A percentile compares a stretch with the other conserved stretches of the same genome.
phyloP scores from a whole-genome alignment of 2,888 invertebrate genomes.

The Leptodirus hochenwartii region DNA sequence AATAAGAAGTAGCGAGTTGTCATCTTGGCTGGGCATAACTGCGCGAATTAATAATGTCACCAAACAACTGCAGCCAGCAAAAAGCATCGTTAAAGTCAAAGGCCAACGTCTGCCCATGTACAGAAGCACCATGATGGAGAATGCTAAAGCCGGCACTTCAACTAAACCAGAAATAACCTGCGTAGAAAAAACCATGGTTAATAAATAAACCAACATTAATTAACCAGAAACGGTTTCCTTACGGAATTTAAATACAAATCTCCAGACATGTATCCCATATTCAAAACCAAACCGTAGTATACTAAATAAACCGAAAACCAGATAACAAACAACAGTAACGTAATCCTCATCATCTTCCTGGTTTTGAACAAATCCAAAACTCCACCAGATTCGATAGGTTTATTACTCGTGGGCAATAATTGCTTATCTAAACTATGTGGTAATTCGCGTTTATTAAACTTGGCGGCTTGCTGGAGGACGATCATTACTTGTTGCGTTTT shows the following conservation, averaged over 20 bases:
- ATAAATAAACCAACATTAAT: neutral
- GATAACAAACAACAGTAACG: slow-evolving; percentile 48
- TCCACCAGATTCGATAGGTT: slow-evolving; percentile 27
- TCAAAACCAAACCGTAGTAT: slow-evolving; percentile 59
- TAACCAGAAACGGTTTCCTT: slow-evolving; percentile 16
- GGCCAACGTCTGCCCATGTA: slow-evolving; percentile 57
- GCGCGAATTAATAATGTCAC: slow-evolving; percentile 32
- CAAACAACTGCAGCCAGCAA: slow-evolving; percentile 51
- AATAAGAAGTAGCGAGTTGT: slow-evolving; percentile 48
- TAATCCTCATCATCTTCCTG: slow-evolving; percentile 41
- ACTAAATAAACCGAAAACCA: slow-evolving; percentile 66
- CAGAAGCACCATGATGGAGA: slow-evolving; percentile 56
- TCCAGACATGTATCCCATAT: slow-evolving; percentile 55
- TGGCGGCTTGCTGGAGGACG: slow-evolving; percentile 45
- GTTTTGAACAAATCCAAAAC: slow-evolving; percentile 49
- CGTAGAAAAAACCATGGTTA: slow-evolving; percentile 12
- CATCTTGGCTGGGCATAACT: slow-evolving; percentile 30
- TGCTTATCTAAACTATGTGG: slow-evolving; percentile 53
- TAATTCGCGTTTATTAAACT: slow-evolving; percentile 41
- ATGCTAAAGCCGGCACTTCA: slow-evolving; percentile 59
- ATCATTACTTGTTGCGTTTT: slow-evolving; percentile 47
- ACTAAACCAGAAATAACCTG: slow-evolving; percentile 50
- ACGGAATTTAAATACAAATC: slow-evolving; percentile 58
- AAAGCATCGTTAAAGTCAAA: slow-evolving; percentile 45
- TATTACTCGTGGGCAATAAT: slow-evolving; percentile 30